Evolutionary conservation across 2,888 invertebrate species (phyloP), one percentile per base, ranked within the genome.

Genomic region (Merodon equestris): DNA sequence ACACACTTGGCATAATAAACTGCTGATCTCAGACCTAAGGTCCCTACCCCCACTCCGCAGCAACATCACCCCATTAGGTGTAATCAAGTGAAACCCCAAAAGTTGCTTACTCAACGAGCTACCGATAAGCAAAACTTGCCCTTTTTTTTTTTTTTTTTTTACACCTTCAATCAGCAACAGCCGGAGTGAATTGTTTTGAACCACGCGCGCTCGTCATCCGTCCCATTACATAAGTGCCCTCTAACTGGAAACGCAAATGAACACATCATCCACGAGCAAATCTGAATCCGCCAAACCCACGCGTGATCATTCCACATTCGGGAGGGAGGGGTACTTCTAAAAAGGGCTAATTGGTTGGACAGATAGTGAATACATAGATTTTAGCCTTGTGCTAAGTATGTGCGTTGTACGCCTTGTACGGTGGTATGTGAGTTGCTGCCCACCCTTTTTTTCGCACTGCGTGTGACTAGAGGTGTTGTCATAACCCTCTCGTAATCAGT

Each of bases 341-440:
- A 60, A 60, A 68, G 68, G 68, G 58, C 68, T 68, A 60, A 68
- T 36, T 68, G 68, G 3, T 53, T 68, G 27, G 14, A 47, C 45
- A 68, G 27, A 27, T 27, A 27, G 27, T 27, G 27, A 27, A 27
- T 27, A 27, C 27, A 27, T 27, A 27, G 3, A 27, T 27, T n/a
- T n/a, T n/a, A n/a, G n/a, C n/a, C n/a, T n/a, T n/a, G n/a, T n/a
- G n/a, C n/a, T n/a, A n/a, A n/a, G 27, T 27, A 27, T 27, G 27
- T 27, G 7, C 7, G 27, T 27, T 4, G 27, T 4, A 27, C 7
- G 27, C 3, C 27, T 27, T 27, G 27, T 27, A 7, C 27, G 27
- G 27, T 27, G 27, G n/a, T 13, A 50, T n/a, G 51, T 17, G 17
- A 19, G 51, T 10, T 13, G 5, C 14, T 36, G 5, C 4, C n/a